Evolutionary conservation across 2,113 vertebrate species (phyloP), one percentile per base, ranked within the genome.

Genomic region (Telmatochromis brachygnathus): DNA sequence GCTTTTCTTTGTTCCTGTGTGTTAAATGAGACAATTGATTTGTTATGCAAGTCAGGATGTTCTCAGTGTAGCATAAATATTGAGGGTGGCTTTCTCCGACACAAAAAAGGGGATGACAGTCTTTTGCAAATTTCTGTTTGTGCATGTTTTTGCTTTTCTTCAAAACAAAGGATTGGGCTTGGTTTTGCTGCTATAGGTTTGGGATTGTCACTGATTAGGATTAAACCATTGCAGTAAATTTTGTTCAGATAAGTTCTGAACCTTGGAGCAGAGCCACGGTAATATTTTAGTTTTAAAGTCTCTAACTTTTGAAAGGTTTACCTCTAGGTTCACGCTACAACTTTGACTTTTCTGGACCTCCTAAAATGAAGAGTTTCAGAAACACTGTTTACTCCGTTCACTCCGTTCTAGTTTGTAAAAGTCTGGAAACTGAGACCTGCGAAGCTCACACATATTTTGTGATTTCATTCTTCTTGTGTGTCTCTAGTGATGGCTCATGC

Each of bases 321-420:
- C 3, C 9, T 6, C 23, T 12, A 19, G 2, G 70, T 17, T 47
- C 42, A 30, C 2, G 1, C 15, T 17, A 75, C 14, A 28, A 28
- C 70, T 30, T 2, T 75, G 68, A 26, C 13, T 17, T 73, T 28
- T 28, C 4, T 47, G 42, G 6, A 75, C 14, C 70, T 47, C 9
- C 6, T 75, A 0, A 49, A 75, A 75, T 28, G 6, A 26, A 1
- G 42, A 75, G 42, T 75, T 73, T 42, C 1, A 15, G 42, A 19
- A 75, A 75, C 42, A 47, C 23, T 1, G 3, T 33, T 60, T 0
- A 60, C 58, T 17, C 1, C 0, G 23, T 33, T 60, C 0, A 60
- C 58, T 17, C 1, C 0, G 23, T 75, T 75, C 4, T 49, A 75
- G 9, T 19, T 75, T 28, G 65, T 73, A 47, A 47, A 75, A 47